Evolutionary conservation across 2,797 vertebrate genomes (phyloP), one percentile per base, ranked within the genome.

Genomic region (Merluccius polli): DNA sequence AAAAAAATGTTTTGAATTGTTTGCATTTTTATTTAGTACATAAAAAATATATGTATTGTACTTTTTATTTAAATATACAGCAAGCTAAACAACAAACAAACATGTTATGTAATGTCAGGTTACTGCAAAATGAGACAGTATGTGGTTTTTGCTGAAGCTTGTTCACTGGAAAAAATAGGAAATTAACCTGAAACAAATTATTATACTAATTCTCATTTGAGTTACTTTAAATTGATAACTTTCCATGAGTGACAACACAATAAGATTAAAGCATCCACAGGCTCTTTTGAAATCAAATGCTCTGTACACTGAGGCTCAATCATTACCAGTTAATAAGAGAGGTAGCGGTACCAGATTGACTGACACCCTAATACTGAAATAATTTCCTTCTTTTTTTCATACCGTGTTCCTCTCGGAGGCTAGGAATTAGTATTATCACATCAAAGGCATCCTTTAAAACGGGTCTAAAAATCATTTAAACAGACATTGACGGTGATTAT

Each of bases 381-480:
- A 96, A 98, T 98, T 97, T 97, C 94, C 95, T 93, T 89, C 95
- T 92, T 95, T 89, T 93, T 93, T 89, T 86, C 88, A 77, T 91
- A 88, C 91, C 92, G 87, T 84, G 82, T 91, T 90, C 93, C 90
- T 92, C 92, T 92, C 94, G 91, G 85, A 88, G 86, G 84, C 92
- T 92, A 93, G 93, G 96, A 96, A 96, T 97, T 97, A 96, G 95
- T 94, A 95, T 96, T 95, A 97, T 97, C 97, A 97, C 95, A 97
- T 98, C 96, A 98, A 97, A 98, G 95, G 89, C 92, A 94, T 94
- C 90, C 93, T 94, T 95, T 96, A 95, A 97, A 97, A 92, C 93
- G 90, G 94, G 93, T 92, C 91, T 88, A 95, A 95, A 95, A 95
- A 94, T 96, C 94, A 96, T 98, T 98, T 97, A 97, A 97, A 96